Conservation (phyloP, 2,113 vertebrate species). For the Notothenia rossii region DNA sequence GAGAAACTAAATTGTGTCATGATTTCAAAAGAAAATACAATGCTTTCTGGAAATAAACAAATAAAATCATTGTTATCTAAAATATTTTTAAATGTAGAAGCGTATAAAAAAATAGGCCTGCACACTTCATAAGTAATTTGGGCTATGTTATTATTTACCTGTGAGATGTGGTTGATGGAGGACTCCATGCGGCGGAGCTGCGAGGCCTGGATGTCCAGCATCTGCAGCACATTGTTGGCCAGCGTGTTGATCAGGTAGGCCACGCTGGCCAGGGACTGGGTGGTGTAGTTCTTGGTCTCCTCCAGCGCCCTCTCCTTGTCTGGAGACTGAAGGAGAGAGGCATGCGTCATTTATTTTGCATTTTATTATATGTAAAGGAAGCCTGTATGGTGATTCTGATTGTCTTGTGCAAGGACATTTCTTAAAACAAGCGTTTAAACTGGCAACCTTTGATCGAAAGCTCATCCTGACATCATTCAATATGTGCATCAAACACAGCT, state of each 20-base stretch:
- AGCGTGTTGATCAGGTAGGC: conserved; percentile 99
- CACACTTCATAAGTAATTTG: no score
- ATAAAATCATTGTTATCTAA: no score
- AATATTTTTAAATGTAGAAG: no score
- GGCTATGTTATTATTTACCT: conserved; percentile 80
- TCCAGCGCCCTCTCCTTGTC: conserved; percentile 98
- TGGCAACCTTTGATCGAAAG: no score
- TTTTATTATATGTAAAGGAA: not conserved
- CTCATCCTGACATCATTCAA: not conserved
- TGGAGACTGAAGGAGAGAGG: conserved; percentile 83
- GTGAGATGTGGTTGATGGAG: conserved; percentile 99
- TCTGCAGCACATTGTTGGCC: conserved; percentile 99
- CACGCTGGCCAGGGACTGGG: conserved; percentile 97
- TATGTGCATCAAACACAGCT: no score
- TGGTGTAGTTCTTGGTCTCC: conserved; percentile 99
- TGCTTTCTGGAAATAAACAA: no score
- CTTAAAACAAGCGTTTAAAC: not conserved
- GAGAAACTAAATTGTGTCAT: no score
- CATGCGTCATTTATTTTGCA: not conserved
- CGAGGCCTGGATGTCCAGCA: conserved; percentile 99
- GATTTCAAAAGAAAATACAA: no score
- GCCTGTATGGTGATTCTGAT: not conserved
- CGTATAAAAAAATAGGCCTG: no score
- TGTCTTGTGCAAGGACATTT: not conserved
- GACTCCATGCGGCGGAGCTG: conserved; percentile 99